A percentile compares a stretch with the other conserved stretches of the same genome.
Conservation (phyloP, 1,140 invertebrate genomes). For the Oncopeltus fasciatus region DNA sequence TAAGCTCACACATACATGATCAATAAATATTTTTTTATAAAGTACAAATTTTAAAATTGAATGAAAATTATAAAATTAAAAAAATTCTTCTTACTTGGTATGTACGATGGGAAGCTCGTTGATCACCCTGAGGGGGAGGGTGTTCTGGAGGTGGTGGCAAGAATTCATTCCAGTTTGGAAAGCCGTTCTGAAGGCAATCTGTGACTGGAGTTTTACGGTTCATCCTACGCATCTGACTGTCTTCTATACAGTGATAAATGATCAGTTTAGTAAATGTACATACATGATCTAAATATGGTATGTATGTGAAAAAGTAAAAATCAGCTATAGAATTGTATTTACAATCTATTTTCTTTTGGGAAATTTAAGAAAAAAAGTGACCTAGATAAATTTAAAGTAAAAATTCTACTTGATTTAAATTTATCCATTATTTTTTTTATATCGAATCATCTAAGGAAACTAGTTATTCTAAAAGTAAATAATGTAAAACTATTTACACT, state of each 20-base stretch:
- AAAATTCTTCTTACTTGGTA: slow-evolving; percentile 3
- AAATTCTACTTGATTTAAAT: no score
- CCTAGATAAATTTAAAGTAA: no score
- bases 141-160: slow-evolving; percentile 66
- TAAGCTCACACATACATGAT: neutral
- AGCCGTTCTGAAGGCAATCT: slow-evolving; percentile 15
- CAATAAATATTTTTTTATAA: neutral
- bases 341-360: no score
- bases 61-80: neutral
- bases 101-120: slow-evolving; percentile 2
- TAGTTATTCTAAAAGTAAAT: no score
- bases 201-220: slow-evolving; percentile 10
- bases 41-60: neutral
- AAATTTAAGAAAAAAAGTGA: no score
- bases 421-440: no score
- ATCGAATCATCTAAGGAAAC: no score
- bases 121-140: slow-evolving; percentile 41
- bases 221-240: slow-evolving; percentile 11
- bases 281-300: neutral
- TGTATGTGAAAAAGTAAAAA: no score
- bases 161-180: slow-evolving; percentile 63
- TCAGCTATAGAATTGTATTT: no score
- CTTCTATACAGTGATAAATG: slow-evolving; percentile 3
- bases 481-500: neutral
- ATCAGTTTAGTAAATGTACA: neutral